Evolutionary conservation across 2,797 vertebrate genomes (phyloP).

Genomic region (Pangasius djambal): DNA sequence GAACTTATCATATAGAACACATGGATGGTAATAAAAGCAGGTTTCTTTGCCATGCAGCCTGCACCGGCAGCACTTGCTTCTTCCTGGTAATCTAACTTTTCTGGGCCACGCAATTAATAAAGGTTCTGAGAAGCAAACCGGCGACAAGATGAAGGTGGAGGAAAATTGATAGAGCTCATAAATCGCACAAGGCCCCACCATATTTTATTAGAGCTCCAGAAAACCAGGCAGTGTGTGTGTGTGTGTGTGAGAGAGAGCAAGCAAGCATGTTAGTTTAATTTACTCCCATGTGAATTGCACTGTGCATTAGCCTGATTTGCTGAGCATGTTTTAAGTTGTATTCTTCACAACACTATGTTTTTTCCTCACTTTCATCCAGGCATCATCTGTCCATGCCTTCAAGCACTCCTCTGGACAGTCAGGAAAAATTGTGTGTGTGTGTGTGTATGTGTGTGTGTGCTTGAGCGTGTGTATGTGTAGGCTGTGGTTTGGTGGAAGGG

Average conservation of each 20-base stretch:
- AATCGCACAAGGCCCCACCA: conserved; percentile 73
- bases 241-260: background rate
- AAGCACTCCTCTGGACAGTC: conserved; percentile 27
- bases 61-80: background rate
- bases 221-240: conserved; percentile 36
- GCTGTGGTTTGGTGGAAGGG: background rate
- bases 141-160: conserved; percentile 72
- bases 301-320: conserved; percentile 52
- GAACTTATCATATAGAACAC: background rate
- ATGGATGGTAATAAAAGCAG: background rate
- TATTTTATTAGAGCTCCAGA: conserved; percentile 77
- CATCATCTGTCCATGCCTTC: conserved; percentile 45
- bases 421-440: background rate
- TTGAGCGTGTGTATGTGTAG: conserved; percentile 16
- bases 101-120: conserved; percentile 76
- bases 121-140: conserved; percentile 73
- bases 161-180: conserved; percentile 78
- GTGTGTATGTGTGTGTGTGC: conserved; percentile 35
- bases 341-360: conserved; percentile 23
- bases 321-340: conserved; percentile 20
- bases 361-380: conserved; percentile 4
- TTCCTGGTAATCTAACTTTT: conserved; percentile 25
- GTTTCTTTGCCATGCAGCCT: background rate
- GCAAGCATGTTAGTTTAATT: conserved; percentile 34
- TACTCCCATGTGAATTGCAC: conserved; percentile 32